These are phyloP conservation scores for Triops longicaudatus DNA, from an alignment of 1,140 invertebrate genomes.

Conservation along the genomic window DNA sequence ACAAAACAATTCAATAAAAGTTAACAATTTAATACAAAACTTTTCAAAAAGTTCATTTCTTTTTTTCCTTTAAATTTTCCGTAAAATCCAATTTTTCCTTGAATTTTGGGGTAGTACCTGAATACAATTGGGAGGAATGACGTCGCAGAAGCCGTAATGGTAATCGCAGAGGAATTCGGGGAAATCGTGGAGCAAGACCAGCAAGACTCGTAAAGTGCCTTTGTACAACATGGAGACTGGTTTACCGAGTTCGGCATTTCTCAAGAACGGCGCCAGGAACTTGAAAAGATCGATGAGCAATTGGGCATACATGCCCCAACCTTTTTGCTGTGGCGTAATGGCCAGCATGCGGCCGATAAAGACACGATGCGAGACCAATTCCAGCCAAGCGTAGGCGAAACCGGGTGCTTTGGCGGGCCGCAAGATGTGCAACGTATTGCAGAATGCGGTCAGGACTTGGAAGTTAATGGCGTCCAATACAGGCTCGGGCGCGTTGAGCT, in stretches of 20 bases:
- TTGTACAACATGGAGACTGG: constrained; percentile 90
- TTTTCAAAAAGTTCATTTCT: too few relatives aligned
- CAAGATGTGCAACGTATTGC: constrained; percentile 84
- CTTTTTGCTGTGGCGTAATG: constrained; percentile 63
- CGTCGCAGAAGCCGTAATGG: constrained; percentile 98
- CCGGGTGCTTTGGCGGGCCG: constrained; percentile 90
- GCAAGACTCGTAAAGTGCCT: constrained; percentile 87
- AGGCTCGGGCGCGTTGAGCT: constrained; percentile 86
- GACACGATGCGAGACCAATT: constrained; percentile 89
- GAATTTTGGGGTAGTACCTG: constrained; percentile 37
- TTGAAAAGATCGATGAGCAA: constrained; percentile 92
- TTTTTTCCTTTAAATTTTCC: too few relatives aligned
- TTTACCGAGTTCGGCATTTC: constrained; percentile 90
- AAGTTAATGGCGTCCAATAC: constrained; percentile 86
- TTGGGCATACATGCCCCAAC: constrained; percentile 83
- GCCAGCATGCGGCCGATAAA: constrained; percentile 92
- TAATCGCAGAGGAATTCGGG: constrained; percentile 99
- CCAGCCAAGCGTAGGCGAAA: constrained; percentile 97
- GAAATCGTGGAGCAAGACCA: constrained; percentile 95
- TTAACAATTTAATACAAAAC: too few relatives aligned
- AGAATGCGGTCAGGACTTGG: constrained; percentile 79
- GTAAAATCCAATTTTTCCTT: too few relatives aligned
- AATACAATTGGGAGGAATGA: constrained; percentile 97
- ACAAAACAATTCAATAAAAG: constrained; percentile 17
- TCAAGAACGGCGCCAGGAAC: constrained; percentile 89